These are phyloP conservation scores for Orthosia gothica DNA, from an alignment of 2,888 invertebrate genomes.

Conservation along the genomic window DNA sequence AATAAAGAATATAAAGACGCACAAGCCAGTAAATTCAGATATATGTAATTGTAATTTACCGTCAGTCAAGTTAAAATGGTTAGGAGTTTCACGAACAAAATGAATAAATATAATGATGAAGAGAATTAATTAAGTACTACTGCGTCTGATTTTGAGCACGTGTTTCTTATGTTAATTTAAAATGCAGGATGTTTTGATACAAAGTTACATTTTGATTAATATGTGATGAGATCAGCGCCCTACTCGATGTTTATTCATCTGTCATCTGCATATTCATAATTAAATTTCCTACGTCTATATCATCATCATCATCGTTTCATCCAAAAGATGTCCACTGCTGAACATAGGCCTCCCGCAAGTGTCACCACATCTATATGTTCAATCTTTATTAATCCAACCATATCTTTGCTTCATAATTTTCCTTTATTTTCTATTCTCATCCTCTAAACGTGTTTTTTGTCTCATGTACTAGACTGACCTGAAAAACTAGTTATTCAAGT, in stretches of 20 bases:
- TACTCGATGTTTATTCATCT: slow-evolving; percentile 12
- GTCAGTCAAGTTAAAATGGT: neutral
- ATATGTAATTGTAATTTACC: neutral
- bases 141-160: slow-evolving; percentile 39
- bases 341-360: no score
- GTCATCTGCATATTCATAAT: slow-evolving; percentile 9
- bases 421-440: slow-evolving; percentile 10
- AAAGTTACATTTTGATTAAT: slow-evolving; percentile 34
- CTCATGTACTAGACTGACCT: neutral
- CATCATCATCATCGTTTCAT: neutral
- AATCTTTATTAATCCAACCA: slow-evolving; percentile 9
- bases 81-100: neutral
- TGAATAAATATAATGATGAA: slow-evolving; percentile 14
- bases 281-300: neutral
- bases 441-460: slow-evolving; percentile 13
- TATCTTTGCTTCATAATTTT: neutral
- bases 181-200: slow-evolving; percentile 40
- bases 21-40: neutral
- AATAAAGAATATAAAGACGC: neutral
- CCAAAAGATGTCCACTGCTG: no score
- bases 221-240: slow-evolving; percentile 40
- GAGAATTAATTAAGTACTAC: slow-evolving; percentile 24
- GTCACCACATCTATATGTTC: neutral
- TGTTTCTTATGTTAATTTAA: slow-evolving; percentile 21
- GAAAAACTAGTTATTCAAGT: slow-evolving; percentile 30